A percentile compares a stretch with the other conserved stretches of the same genome.
Conservation (phyloP, 64 coral and sea anemone species). For the Stichodactyla helianthus region DNA sequence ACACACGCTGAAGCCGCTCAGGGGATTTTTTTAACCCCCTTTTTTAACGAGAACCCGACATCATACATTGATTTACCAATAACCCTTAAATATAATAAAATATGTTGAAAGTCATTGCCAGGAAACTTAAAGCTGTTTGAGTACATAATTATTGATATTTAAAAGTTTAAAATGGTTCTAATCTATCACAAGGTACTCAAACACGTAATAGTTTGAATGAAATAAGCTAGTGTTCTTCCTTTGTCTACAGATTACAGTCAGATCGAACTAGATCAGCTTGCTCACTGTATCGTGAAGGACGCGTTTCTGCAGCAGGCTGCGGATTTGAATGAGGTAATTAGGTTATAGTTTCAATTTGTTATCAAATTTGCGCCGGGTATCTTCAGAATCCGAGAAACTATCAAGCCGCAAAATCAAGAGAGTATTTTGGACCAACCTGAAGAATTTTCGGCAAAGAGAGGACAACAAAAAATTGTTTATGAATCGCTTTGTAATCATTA, state of each 20-base stretch:
- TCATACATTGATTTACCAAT: not conserved
- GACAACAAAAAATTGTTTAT: too few species aligned
- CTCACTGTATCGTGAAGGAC: conserved; percentile 1
- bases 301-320: not conserved
- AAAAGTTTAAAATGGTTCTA: not conserved
- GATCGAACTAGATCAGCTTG: not conserved
- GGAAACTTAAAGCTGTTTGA: not conserved
- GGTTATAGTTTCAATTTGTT: too few species aligned
- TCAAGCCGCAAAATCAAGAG: too few species aligned
- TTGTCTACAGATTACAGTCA: not conserved
- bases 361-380: not conserved
- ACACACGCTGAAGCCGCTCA: too few species aligned
- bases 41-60: too few species aligned
- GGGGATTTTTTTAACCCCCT: too few species aligned
- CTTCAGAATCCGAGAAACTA: too few species aligned
- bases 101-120: not conserved
- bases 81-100: not conserved
- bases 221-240: not conserved
- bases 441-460: too few species aligned
- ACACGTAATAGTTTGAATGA: too few species aligned
- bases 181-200: too few species aligned
- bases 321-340: not conserved
- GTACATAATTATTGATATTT: not conserved
- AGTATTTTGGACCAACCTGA: too few species aligned
- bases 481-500: too few species aligned